These are phyloP conservation scores for Drosophila ficusphila DNA, from an alignment of 1,140 invertebrate species.

Conservation along the genomic window DNA sequence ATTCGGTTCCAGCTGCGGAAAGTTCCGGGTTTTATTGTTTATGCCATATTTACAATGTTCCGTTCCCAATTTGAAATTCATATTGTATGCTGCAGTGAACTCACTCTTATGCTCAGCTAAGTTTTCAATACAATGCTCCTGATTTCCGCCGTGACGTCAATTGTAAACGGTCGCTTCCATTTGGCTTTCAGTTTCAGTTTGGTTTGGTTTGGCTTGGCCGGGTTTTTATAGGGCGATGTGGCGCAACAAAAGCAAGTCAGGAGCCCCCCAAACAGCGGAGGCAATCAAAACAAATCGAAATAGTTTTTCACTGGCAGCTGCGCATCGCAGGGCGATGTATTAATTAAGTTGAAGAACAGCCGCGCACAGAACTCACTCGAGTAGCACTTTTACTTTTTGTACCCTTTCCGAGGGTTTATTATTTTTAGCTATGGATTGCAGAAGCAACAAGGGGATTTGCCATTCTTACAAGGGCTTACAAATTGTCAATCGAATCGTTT, in stretches of 20 bases:
- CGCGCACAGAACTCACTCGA: conserved; percentile 23
- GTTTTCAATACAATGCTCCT: conserved; percentile 27
- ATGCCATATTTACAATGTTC: background rate
- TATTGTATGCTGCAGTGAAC: conserved; percentile 26
- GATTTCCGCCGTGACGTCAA: conserved; percentile 37
- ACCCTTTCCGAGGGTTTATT: background rate
- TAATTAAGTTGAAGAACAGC: conserved; percentile 60
- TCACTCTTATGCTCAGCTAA: conserved; percentile 20
- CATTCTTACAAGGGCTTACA: too few relatives aligned
- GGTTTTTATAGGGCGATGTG: conserved; percentile 60
- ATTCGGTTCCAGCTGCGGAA: background rate
- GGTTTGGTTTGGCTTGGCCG: conserved; percentile 22
- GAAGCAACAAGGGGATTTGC: background rate
- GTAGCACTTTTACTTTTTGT: conserved; percentile 12
- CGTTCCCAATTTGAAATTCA: conserved; percentile 29
- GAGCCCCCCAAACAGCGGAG: conserved; percentile 20
- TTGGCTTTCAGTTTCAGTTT: conserved; percentile 35
- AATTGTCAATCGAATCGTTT: too few relatives aligned
- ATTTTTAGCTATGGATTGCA: background rate
- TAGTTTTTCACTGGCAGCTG: conserved; percentile 70
- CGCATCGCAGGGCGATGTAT: conserved; percentile 55
- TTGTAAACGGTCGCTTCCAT: conserved; percentile 26
- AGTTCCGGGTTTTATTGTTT: conserved; percentile 6
- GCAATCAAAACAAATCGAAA: conserved; percentile 67
- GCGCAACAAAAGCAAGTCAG: conserved; percentile 39